Conservation (phyloP, 2,113 vertebrate genomes). For the Lipophrys pholis region DNA sequence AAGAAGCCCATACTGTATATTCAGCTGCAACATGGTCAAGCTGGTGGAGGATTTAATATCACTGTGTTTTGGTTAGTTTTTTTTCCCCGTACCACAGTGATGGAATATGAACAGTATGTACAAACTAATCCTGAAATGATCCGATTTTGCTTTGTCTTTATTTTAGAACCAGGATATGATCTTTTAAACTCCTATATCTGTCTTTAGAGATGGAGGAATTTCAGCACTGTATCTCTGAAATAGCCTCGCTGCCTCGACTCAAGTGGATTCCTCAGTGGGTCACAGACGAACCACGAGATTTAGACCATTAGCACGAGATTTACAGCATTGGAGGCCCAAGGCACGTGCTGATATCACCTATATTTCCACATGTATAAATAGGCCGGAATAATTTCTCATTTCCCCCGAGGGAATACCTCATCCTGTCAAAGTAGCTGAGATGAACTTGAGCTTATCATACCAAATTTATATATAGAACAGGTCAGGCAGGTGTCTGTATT, state of each 20-base stretch:
- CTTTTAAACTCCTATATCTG: no score
- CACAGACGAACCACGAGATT: conserved; percentile 39
- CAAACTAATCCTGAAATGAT: no score
- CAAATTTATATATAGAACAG: conserved; percentile 36
- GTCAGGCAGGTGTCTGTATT: conserved; percentile 24
- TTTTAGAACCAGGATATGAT: not conserved
- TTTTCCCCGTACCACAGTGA: no score
- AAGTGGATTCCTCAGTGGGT: conserved; percentile 37
- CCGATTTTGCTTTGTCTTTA: no score
- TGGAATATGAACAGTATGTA: not conserved
- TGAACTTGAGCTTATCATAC: conserved; percentile 15
- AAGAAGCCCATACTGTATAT: no score
- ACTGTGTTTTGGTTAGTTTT: no score
- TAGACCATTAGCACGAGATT: conserved; percentile 50
- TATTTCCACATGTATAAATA: conserved; percentile 48
- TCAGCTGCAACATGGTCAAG: no score
- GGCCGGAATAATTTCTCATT: conserved; percentile 40
- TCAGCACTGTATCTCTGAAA: conserved; percentile 9
- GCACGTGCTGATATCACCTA: conserved; percentile 36
- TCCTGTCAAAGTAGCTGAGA: not conserved
- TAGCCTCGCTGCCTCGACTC: conserved; percentile 6
- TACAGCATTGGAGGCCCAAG: conserved; percentile 2
- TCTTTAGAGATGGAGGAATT: no score
- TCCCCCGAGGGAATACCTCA: conserved; percentile 28
- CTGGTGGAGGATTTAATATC: no score